Evolutionary conservation across 92 coral and sea anemone genomes (phyloP).

Genomic region (Heliopora coerulea): DNA sequence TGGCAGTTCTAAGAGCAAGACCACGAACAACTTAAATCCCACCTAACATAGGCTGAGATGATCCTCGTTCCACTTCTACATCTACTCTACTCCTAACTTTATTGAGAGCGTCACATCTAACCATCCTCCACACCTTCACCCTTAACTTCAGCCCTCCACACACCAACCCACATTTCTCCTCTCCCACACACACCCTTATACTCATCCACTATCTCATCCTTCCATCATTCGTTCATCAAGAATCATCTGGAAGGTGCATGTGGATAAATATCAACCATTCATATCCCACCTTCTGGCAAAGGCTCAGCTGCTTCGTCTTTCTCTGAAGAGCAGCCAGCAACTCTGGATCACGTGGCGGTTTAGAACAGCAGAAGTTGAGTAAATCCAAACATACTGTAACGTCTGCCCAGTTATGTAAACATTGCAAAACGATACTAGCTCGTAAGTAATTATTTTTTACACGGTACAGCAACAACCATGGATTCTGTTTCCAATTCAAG

Average conservation of each 20-base stretch:
- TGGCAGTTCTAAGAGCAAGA: too few species aligned
- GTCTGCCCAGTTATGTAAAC: slow-evolving; percentile 63
- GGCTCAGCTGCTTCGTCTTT: slow-evolving; percentile 63
- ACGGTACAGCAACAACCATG: slow-evolving; percentile 73
- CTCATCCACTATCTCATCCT: neutral
- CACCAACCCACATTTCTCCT: neutral
- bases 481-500: slow-evolving; percentile 69
- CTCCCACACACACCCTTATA: neutral
- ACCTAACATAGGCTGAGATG: neutral
- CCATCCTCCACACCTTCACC: neutral
- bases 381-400: slow-evolving; percentile 71
- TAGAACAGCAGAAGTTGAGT: slow-evolving; percentile 71
- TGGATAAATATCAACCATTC: too few species aligned
- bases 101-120: too few species aligned
- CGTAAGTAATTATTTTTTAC: slow-evolving; percentile 65
- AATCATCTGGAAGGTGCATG: too few species aligned
- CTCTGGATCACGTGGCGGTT: slow-evolving; percentile 62
- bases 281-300: slow-evolving; percentile 66
- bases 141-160: neutral
- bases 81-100: neutral
- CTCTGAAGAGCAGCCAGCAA: slow-evolving; percentile 61
- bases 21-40: neutral
- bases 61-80: neutral
- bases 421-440: slow-evolving; percentile 69
- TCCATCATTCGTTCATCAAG: too few species aligned